A percentile compares a stretch with the other conserved stretches of the same genome.
phyloP scores from a whole-genome alignment of 2,888 invertebrate species.

The Melanchra persicariae region DNA sequence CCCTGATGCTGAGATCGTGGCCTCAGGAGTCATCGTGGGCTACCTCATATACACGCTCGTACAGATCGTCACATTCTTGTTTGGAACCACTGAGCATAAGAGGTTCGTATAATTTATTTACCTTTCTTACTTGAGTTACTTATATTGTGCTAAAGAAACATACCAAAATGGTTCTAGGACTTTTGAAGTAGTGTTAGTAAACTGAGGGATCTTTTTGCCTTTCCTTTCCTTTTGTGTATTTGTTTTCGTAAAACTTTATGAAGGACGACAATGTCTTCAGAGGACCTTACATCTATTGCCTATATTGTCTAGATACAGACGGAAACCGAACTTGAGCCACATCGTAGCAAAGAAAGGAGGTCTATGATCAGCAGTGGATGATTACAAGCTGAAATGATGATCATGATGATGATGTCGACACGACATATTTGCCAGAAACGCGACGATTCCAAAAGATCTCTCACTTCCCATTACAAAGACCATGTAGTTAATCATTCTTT shows the following conservation, averaged over 20 bases:
- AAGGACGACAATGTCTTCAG: too few species aligned
- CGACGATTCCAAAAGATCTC: too few species aligned
- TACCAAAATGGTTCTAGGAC: too few species aligned
- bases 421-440: background rate
- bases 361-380: background rate
- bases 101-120: slow-evolving; percentile 83
- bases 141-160: background rate
- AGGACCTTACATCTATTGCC: too few species aligned
- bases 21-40: slow-evolving; percentile 96
- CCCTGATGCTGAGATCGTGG: slow-evolving; percentile 96
- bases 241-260: too few species aligned
- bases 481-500: background rate
- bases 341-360: background rate
- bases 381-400: background rate
- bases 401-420: background rate
- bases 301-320: too few species aligned
- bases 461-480: too few species aligned
- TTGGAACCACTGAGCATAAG: slow-evolving; percentile 95
- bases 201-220: background rate
- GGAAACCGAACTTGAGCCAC: background rate
- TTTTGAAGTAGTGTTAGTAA: background rate
- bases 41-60: slow-evolving; percentile 96
- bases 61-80: slow-evolving; percentile 94
- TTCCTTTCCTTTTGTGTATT: background rate
- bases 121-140: background rate